A percentile compares a stretch with the other conserved stretches of the same genome.
Evolutionary conservation across 2,113 vertebrate species (phyloP).

Genomic region (Numenius arquata): DNA sequence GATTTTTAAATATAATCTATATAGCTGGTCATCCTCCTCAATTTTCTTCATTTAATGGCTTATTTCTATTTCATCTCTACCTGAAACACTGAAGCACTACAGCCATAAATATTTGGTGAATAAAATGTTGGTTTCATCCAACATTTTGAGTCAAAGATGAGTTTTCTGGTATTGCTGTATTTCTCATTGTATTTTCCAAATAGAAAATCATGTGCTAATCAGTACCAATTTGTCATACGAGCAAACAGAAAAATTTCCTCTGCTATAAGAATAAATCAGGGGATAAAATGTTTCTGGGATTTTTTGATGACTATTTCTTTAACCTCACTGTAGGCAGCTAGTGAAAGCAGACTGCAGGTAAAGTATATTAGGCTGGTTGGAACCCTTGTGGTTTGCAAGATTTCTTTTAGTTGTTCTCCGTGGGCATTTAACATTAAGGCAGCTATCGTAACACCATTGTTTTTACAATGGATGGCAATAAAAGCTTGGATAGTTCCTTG

Average conservation of each 20-base stretch:
- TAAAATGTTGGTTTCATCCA: background rate
- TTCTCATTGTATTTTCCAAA: background rate
- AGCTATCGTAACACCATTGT: slow-evolving; percentile 3
- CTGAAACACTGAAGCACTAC: background rate
- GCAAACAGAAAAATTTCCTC: background rate
- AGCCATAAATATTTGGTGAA: background rate
- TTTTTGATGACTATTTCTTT: background rate
- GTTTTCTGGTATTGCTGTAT: background rate
- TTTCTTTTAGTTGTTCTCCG: background rate
- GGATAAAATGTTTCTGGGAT: background rate
- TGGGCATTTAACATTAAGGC: background rate
- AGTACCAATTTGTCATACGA: background rate
- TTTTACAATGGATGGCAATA: background rate
- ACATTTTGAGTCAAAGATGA: background rate
- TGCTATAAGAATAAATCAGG: background rate
- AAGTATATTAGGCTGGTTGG: background rate
- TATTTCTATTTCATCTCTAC: background rate
- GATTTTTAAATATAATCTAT: background rate
- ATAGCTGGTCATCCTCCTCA: background rate
- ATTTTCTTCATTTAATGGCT: background rate
- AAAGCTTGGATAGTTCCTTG: background rate
- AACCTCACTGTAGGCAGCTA: background rate
- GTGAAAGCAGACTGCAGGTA: background rate
- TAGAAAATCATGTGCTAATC: background rate
- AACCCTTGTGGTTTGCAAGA: background rate